Evolutionary conservation across 1,140 invertebrate species (phyloP).

Genomic region (Drosophila pectinifera): DNA sequence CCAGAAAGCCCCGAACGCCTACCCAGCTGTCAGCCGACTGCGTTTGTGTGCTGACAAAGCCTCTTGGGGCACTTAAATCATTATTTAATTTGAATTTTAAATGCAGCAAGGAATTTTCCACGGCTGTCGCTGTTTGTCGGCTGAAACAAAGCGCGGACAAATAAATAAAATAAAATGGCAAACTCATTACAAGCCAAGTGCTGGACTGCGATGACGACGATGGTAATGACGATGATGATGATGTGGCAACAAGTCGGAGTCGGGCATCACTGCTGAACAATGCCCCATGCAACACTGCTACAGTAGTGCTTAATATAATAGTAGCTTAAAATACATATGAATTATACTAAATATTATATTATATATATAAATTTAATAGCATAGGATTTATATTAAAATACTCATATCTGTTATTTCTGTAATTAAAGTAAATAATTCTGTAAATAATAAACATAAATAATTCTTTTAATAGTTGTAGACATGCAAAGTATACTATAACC

Average conservation of each 20-base stretch:
- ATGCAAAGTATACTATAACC: neutral
- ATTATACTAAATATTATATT: too few relatives aligned
- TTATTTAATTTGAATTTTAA: slow-evolving; percentile 83
- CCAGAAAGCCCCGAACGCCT: neutral
- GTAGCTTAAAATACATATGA: too few relatives aligned
- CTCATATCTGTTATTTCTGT: too few relatives aligned
- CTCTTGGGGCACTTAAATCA: slow-evolving; percentile 76
- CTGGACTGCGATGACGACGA: slow-evolving; percentile 47
- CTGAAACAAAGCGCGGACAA: slow-evolving; percentile 74
- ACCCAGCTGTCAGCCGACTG: slow-evolving; percentile 3
- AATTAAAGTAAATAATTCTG: too few relatives aligned
- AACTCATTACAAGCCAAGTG: slow-evolving; percentile 76
- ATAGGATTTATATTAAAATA: neutral
- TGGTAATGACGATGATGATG: slow-evolving; percentile 46
- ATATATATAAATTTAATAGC: neutral
- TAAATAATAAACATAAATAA: too few relatives aligned
- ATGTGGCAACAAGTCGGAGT: slow-evolving; percentile 76
- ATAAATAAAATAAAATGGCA: slow-evolving; percentile 82
- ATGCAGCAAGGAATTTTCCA: slow-evolving; percentile 56
- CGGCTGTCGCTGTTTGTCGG: slow-evolving; percentile 35
- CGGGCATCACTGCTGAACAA: slow-evolving; percentile 55
- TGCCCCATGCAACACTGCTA: slow-evolving; percentile 39
- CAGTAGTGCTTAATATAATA: too few relatives aligned
- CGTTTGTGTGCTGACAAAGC: slow-evolving; percentile 56
- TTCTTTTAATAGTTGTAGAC: too few relatives aligned